A percentile compares a stretch with the other conserved stretches of the same genome.
These are phyloP conservation scores for Plutella xylostella DNA, from an alignment of 2,888 invertebrate genomes.

Conservation along the genomic window DNA sequence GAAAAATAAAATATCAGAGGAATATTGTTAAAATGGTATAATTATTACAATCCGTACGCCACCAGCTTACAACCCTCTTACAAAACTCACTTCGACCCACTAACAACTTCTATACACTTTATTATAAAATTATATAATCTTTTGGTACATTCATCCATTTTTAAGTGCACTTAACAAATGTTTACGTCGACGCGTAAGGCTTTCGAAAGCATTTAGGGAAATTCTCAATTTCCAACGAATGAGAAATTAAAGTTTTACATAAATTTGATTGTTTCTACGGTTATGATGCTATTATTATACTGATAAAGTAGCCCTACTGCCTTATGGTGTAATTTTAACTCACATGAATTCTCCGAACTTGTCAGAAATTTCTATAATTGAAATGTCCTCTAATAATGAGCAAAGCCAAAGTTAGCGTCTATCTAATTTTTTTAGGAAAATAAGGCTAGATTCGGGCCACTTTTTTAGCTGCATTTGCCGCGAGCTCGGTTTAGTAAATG, in stretches of 20 bases:
- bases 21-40: constrained; percentile 66
- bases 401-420: no score
- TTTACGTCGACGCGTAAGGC: constrained; percentile 49
- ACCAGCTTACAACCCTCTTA: constrained; percentile 47
- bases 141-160: constrained; percentile 64
- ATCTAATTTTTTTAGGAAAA: no score
- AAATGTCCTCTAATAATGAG: no score
- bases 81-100: constrained; percentile 47
- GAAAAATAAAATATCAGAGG: not conserved
- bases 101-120: constrained; percentile 54
- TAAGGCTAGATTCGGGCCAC: no score
- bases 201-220: constrained; percentile 41
- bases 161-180: constrained; percentile 64
- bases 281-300: no score
- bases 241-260: no score
- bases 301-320: no score
- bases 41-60: constrained; percentile 65
- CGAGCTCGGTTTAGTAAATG: no score
- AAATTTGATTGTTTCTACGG: not conserved
- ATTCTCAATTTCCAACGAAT: constrained; percentile 47
- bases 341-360: no score
- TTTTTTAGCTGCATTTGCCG: no score
- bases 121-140: constrained; percentile 69
- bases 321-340: no score
- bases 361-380: no score